These are phyloP conservation scores for Hypsopygia costalis DNA, from an alignment of 2,888 invertebrate species.

Conservation along the genomic window DNA sequence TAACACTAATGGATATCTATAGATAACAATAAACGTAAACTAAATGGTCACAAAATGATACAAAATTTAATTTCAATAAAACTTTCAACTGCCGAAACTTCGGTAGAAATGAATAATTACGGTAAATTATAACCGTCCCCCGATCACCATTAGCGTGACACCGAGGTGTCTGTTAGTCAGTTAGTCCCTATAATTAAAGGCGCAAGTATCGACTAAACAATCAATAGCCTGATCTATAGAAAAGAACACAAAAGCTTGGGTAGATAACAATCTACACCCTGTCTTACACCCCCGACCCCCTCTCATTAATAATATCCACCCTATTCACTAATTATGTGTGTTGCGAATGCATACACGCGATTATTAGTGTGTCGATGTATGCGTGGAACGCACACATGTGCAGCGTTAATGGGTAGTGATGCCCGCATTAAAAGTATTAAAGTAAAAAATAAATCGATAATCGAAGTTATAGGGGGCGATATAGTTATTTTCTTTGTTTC, in stretches of 20 bases:
- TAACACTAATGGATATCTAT: too few species aligned
- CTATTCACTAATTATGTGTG: slow-evolving; percentile 77
- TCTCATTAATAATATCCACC: slow-evolving; percentile 80
- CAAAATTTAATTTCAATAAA: slow-evolving; percentile 41
- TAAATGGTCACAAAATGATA: slow-evolving; percentile 12
- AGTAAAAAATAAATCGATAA: slow-evolving; percentile 58
- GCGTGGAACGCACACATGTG: slow-evolving; percentile 28
- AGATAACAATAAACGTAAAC: slow-evolving; percentile 6
- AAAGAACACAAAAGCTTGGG: slow-evolving; percentile 77
- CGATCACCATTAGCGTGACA: slow-evolving; percentile 67
- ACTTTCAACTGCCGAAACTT: slow-evolving; percentile 55
- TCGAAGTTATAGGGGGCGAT: slow-evolving; percentile 47
- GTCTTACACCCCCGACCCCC: slow-evolving; percentile 45
- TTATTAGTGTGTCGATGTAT: slow-evolving; percentile 22
- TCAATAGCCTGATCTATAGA: slow-evolving; percentile 71
- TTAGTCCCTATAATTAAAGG: slow-evolving; percentile 74
- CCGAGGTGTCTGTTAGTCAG: slow-evolving; percentile 69
- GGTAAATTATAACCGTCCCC: slow-evolving; percentile 57
- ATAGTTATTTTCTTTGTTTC: slow-evolving; percentile 62
- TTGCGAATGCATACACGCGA: slow-evolving; percentile 70
- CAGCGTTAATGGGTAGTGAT: slow-evolving; percentile 50
- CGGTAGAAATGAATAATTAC: slow-evolving; percentile 68
- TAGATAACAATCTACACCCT: slow-evolving; percentile 67
- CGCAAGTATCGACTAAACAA: slow-evolving; percentile 73
- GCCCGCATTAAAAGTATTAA: slow-evolving; percentile 64